phyloP scores from a whole-genome alignment of 2,888 invertebrate genomes.

The Parascotia fuliginaria region DNA sequence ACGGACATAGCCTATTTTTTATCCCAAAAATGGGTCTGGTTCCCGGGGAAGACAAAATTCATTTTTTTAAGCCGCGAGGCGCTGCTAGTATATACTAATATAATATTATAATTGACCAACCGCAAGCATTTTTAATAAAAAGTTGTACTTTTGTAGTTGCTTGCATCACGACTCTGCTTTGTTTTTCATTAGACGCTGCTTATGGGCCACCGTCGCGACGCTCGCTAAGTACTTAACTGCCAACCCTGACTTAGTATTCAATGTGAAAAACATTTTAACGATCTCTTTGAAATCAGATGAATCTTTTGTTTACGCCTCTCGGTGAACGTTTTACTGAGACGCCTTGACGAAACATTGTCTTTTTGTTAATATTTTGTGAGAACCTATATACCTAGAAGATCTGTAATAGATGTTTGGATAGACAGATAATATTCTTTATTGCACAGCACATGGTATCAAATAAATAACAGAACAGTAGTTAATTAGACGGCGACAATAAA shows the following conservation, averaged over 20 bases:
- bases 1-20: no score
- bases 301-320: slow-evolving; percentile 28
- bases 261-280: slow-evolving; percentile 45
- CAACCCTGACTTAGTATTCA: slow-evolving; percentile 51
- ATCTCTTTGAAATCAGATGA: slow-evolving; percentile 39
- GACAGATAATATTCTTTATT: no score
- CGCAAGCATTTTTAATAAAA: background rate
- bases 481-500: no score
- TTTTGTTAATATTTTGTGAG: background rate
- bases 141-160: slow-evolving; percentile 18
- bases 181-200: slow-evolving; percentile 75
- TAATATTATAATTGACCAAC: no score
- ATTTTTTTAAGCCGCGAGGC: no score
- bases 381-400: no score
- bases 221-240: slow-evolving; percentile 50
- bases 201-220: slow-evolving; percentile 50
- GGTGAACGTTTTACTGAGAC: slow-evolving; percentile 1
- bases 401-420: background rate
- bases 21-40: no score
- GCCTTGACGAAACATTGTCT: background rate
- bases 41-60: no score
- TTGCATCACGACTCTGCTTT: slow-evolving; percentile 50
- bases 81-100: no score
- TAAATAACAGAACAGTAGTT: no score
- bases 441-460: no score